Conservation (phyloP, 2,797 vertebrate species). For the Coccyzus lansbergi region DNA sequence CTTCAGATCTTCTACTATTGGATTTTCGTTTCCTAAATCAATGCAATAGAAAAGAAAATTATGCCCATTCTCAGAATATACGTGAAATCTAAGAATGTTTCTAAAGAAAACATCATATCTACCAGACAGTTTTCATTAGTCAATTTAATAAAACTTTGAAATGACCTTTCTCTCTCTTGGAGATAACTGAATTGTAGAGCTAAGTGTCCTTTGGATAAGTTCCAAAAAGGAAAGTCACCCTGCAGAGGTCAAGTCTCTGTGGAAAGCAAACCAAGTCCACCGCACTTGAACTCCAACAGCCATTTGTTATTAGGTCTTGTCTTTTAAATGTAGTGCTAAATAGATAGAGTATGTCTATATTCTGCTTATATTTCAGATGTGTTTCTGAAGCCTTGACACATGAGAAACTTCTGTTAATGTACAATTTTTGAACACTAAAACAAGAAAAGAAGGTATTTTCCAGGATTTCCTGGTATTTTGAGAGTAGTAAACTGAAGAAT, state of each 20-base stretch:
- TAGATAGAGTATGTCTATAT: background rate
- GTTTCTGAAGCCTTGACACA: background rate
- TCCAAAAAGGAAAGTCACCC: slow-evolving; percentile 50
- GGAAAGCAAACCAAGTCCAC: slow-evolving; percentile 14
- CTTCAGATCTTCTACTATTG: slow-evolving; percentile 43
- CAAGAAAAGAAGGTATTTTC: background rate
- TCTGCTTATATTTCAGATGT: background rate
- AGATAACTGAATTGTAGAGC: slow-evolving; percentile 33
- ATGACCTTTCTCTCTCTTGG: slow-evolving; percentile 5
- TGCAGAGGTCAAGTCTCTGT: slow-evolving; percentile 31
- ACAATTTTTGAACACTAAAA: background rate
- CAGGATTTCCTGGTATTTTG: background rate
- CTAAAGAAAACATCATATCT: slow-evolving; percentile 33
- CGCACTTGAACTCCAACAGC: background rate
- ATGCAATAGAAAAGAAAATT: slow-evolving; percentile 10
- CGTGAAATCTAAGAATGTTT: slow-evolving; percentile 45
- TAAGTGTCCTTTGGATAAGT: slow-evolving; percentile 28
- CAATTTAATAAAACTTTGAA: slow-evolving; percentile 44
- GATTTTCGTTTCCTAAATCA: slow-evolving; percentile 55
- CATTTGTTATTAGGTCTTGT: slow-evolving; percentile 1
- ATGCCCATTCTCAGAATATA: background rate
- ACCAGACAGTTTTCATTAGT: slow-evolving; percentile 24
- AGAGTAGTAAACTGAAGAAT: background rate
- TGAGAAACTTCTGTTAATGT: accelerated
- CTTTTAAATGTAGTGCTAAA: background rate